Evolutionary conservation across 2,797 vertebrate genomes (phyloP).

Genomic region (Gambelia wislizenii): DNA sequence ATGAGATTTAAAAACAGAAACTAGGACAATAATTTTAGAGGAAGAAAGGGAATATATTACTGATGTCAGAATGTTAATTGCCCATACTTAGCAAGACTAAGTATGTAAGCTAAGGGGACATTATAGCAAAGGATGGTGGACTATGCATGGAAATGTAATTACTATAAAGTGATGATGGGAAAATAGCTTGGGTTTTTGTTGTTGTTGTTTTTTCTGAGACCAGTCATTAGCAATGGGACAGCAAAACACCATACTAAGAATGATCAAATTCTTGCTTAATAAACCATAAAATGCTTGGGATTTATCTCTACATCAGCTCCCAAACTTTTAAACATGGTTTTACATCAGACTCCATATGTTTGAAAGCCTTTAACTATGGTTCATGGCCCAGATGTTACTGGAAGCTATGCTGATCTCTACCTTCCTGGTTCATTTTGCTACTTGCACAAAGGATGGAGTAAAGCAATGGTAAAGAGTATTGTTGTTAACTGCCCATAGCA

Average conservation of each 20-base stretch:
- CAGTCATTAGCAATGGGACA: not conserved
- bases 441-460: not conserved
- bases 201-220: not conserved
- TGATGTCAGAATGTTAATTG: slow-evolving; percentile 59
- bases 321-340: not conserved
- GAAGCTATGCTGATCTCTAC: not conserved
- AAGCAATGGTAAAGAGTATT: not conserved
- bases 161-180: not conserved
- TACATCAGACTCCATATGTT: not conserved
- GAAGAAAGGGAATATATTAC: slow-evolving; percentile 30
- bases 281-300: too few species aligned
- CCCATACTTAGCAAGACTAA: slow-evolving; percentile 39
- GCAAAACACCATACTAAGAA: too few species aligned
- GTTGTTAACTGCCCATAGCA: too few species aligned
- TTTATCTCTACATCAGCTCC: not conserved
- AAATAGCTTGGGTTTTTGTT: not conserved
- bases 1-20: slow-evolving; percentile 62
- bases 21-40: slow-evolving; percentile 60
- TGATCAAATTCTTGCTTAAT: not conserved
- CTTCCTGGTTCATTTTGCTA: not conserved
- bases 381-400: not conserved
- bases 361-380: not conserved
- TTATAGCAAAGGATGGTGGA: not conserved
- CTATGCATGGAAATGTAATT: not conserved
- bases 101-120: slow-evolving; percentile 22